Conservation (phyloP, 2,888 invertebrate genomes). For the Athrips mouffetella region DNA sequence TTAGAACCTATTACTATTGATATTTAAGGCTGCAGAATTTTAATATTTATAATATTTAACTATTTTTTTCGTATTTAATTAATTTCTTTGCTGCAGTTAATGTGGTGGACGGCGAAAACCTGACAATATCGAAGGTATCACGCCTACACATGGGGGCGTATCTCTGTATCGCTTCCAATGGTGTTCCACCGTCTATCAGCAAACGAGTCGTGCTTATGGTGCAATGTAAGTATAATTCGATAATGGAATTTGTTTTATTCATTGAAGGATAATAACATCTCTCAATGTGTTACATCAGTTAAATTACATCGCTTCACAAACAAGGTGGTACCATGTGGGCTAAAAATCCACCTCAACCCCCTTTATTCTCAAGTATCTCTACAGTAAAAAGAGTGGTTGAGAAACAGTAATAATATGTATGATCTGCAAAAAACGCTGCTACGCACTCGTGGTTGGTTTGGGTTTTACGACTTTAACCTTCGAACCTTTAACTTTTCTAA, state of each 20-base stretch:
- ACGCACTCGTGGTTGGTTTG: too few species aligned
- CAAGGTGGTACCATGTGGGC: too few species aligned
- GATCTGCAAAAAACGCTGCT: too few species aligned
- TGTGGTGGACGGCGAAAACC: conserved; percentile 91
- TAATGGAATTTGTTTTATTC: too few species aligned
- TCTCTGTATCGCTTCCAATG: conserved; percentile 94
- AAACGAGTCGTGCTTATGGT: conserved; percentile 89
- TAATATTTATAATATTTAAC: background rate
- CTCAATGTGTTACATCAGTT: too few species aligned
- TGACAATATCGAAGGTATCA: conserved; percentile 92
- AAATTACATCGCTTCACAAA: too few species aligned
- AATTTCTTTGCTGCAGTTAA: conserved; percentile 80
- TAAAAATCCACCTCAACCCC: too few species aligned
- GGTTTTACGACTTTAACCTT: too few species aligned
- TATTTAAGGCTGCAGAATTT: background rate
- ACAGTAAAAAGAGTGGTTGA: too few species aligned
- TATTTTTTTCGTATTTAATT: background rate
- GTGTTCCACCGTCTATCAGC: conserved; percentile 94
- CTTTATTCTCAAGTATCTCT: too few species aligned
- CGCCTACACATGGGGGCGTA: conserved; percentile 95
- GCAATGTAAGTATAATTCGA: conserved; percentile 83
- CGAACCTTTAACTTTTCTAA: background rate
- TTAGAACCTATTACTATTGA: background rate
- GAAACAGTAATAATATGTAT: too few species aligned
- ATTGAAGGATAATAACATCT: too few species aligned